Conservation (phyloP, 2,113 vertebrate genomes). For the Baryphthengus martii region DNA sequence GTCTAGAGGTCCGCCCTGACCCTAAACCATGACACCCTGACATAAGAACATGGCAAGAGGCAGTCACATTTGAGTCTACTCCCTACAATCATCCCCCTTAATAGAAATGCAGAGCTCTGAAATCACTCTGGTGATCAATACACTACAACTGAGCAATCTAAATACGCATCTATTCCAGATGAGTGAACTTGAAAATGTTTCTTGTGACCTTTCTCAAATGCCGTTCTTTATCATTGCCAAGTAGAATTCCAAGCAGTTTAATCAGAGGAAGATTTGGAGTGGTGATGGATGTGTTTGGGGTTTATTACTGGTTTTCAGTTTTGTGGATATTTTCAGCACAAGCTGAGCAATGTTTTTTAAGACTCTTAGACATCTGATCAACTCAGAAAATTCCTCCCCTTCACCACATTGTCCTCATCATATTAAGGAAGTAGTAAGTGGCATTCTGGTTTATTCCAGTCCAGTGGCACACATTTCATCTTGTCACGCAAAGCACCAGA, state of each 20-base stretch:
- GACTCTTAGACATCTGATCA: background rate
- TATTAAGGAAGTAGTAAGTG: background rate
- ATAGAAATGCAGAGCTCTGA: background rate
- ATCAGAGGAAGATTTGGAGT: background rate
- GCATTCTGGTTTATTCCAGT: background rate
- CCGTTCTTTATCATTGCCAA: conserved; percentile 1
- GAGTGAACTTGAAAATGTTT: conserved; percentile 52
- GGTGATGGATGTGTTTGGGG: background rate
- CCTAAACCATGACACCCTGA: too few species aligned
- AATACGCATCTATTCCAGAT: conserved; percentile 25
- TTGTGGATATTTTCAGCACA: background rate
- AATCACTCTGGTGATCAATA: background rate
- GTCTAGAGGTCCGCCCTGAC: too few species aligned
- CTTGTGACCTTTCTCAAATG: conserved; percentile 72
- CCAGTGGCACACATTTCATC: background rate
- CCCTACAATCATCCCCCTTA: background rate
- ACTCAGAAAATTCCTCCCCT: background rate
- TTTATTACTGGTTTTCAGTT: background rate
- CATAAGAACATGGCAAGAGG: background rate
- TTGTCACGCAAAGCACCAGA: background rate
- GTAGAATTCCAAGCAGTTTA: conserved; percentile 32
- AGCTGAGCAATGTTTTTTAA: background rate
- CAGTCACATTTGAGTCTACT: background rate
- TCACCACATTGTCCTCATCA: background rate
- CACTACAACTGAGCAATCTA: background rate